Evolutionary conservation across 2,888 invertebrate species (phyloP).

Genomic region (Cotesia congregata): DNA sequence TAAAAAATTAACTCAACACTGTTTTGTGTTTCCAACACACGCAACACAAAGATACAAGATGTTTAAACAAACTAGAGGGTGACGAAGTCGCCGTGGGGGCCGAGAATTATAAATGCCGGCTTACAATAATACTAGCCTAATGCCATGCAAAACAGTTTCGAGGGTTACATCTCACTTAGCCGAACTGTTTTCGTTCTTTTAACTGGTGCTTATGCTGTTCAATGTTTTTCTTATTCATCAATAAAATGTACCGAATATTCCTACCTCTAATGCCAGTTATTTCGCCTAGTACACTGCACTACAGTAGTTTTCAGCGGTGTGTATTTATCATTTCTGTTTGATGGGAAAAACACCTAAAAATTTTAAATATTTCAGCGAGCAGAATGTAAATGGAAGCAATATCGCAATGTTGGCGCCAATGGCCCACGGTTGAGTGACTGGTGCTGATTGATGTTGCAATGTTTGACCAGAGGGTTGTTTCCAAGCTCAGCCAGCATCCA

Average conservation of each 20-base stretch:
- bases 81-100: constrained; percentile 42
- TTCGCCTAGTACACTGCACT: neutral
- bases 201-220: constrained; percentile 37
- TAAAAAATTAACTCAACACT: neutral
- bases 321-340: constrained; percentile 30
- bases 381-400: constrained; percentile 65
- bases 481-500: constrained; percentile 60
- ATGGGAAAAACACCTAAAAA: constrained; percentile 23
- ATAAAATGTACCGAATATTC: constrained; percentile 16
- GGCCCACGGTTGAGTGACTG: constrained; percentile 66
- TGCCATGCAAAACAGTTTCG: constrained; percentile 61
- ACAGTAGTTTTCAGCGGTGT: neutral
- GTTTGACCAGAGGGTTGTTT: constrained; percentile 70
- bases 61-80: constrained; percentile 43
- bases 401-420: constrained; percentile 67
- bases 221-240: constrained; percentile 43
- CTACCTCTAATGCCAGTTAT: neutral
- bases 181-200: constrained; percentile 18
- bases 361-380: constrained; percentile 26
- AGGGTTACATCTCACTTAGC: constrained; percentile 34
- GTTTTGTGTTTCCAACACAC: constrained; percentile 45
- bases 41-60: constrained; percentile 56
- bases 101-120: constrained; percentile 64
- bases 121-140: constrained; percentile 67
- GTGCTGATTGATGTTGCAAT: constrained; percentile 70